Base-by-base conservation (phyloP, 2,113 vertebrate genomes). In the Alethe castanea region DNA sequence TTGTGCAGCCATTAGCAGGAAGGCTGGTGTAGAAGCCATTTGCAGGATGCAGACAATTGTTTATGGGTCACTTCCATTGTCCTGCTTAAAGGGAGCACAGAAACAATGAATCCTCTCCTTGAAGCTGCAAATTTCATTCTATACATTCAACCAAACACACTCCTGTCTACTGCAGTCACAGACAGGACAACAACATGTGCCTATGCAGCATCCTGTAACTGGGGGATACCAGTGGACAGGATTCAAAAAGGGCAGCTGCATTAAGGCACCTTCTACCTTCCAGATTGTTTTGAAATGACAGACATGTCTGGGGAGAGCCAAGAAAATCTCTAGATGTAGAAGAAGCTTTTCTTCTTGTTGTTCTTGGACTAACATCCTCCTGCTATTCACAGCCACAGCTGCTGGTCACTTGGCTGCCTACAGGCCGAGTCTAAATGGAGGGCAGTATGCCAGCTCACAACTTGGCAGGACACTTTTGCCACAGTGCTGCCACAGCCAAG, bases 391-490 rank as follows among this genome's bases (percentile, higher is more conserved):
- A 97, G 96, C 88, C 97, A 91, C 95, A 95, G 96, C 96, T 95
- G 97, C 96, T 97, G 96, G 94, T 95, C 97, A 97, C 95, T 98
- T 98, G 97, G 97, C 97, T 97, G 97, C 96, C 64, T 33, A 72
- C 79, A 92, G 94, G 91, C 74, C 9, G 0, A 94, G 85, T 48
- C 88, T 98, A 97, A 98, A 98, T 97, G 96, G 93, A 87, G 90
- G 98, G 97, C 97, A 95, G 13, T 0, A 18, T 1, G 97, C 97
- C 96, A 96, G 82, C 69, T 95, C 81, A 92, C 31, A 56, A 93
- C 92, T 97, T 97, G 95, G 91, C 81, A 94, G 94, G 93, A 82
- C 66, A 73, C 76, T 88, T 94, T 79, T 77, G 93, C 88, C 36
- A 71, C 62, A 53, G 89, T 2, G 6, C 92, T 92, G 82, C 89